Evolutionary conservation across 2,113 vertebrate genomes (phyloP).

Genomic region (Crocuta crocuta): DNA sequence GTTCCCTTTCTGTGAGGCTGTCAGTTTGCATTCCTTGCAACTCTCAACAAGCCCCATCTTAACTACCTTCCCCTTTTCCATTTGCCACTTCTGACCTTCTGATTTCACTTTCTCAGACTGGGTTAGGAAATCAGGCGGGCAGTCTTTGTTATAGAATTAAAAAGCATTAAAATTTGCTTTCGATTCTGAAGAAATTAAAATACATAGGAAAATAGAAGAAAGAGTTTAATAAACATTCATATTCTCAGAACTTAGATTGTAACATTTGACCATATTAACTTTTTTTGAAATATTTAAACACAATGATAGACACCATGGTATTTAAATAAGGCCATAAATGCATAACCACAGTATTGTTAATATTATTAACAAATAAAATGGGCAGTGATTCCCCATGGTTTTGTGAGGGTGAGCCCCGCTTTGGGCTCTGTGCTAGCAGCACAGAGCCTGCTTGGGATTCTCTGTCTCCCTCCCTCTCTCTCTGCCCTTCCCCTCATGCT

Average conservation of each 20-base stretch:
- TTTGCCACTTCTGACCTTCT: neutral
- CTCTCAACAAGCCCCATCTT: neutral
- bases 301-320: neutral
- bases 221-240: neutral
- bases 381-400: neutral
- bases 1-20: neutral
- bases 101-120: neutral
- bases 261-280: neutral
- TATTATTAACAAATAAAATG: constrained; percentile 28
- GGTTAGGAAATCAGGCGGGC: neutral
- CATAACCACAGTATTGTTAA: neutral
- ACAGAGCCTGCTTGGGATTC: no score
- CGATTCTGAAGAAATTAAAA: neutral
- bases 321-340: neutral
- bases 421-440: no score
- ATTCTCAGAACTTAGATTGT: neutral
- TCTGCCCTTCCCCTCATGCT: no score
- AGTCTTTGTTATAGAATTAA: neutral
- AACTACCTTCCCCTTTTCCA: neutral
- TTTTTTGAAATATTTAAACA: constrained; percentile 35
- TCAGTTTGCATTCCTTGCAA: neutral
- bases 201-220: neutral
- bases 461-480: no score
- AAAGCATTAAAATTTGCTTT: neutral
- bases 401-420: no score